Evolutionary conservation across 1,140 invertebrate species (phyloP), one percentile per base, ranked within the genome.

Genomic region (Lethocerus indicus): DNA sequence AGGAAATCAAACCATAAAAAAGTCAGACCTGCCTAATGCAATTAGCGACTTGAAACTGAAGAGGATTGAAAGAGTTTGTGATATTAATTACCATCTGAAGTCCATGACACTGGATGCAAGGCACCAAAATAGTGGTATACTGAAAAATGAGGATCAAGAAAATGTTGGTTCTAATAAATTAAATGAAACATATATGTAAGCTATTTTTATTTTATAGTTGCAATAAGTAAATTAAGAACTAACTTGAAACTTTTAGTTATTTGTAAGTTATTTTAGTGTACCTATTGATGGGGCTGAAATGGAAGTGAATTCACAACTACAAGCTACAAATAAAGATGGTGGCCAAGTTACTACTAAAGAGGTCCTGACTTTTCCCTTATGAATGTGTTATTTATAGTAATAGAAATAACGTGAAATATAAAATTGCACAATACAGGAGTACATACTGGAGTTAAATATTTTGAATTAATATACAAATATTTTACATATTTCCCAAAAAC

Each of bases 151-250:
- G 23, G 25, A 44, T 26, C n/a, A 16, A 44, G n/a, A 13, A 27
- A 26, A 27, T 44, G 21, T 28, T 27, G 25, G 18, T 14, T 16
- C 2, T 13, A 13, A 44, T 27, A 14, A 18, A 7, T 44, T 44
- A 28, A 44, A 44, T 28, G 26, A 28, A 44, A 44, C 42, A 14
- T 44, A 28, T 44, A 14, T 44, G 42, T 44, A 44, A 14, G 25
- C 29, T 1, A 3, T 2, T 42, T 3, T 20, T 42, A n/a, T n/a
- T n/a, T n/a, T n/a, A n/a, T n/a, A n/a, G n/a, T n/a, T n/a, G n/a
- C n/a, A n/a, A n/a, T n/a, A n/a, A n/a, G n/a, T n/a, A n/a, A n/a
- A n/a, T n/a, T n/a, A n/a, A n/a, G n/a, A n/a, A n/a, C 26, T 24
- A 42, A 42, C 26, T 4, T 42, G 21, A 39, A 39, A 16, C 37